Base-by-base conservation (phyloP, 2,797 vertebrate genomes). In the Momotus momota region DNA sequence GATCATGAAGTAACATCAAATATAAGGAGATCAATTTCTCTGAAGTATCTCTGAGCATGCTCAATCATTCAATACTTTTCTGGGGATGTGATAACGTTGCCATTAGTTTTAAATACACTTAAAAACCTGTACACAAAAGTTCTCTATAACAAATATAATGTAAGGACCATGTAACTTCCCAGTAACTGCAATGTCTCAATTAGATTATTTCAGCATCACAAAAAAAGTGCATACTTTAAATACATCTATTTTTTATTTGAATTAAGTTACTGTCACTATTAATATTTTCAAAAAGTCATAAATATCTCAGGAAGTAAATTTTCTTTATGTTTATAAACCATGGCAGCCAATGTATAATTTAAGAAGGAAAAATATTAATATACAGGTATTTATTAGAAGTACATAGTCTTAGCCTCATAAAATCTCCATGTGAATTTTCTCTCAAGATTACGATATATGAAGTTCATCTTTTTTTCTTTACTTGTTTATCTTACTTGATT, bases 261-360 rank as follows among this genome's bases (percentile, higher is more conserved):
- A 91, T 95, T 95, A 86, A 96, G 45, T 86, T 93, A 75, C 49
- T 81, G 45, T 89, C 2, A 0, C 10, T 89, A 92, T 96, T 58
- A 97, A 96, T 95, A 96, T 96, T 96, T 97, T 51, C 97, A 25
- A 38, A 4, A 13, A 13, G 3, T 60, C 31, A 90, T 94, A 88
- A 95, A 94, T 96, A 97, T 95, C 97, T 94, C 81, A 97, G 38
- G 18, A 95, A 78, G 27, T 74, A 78, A 64, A n/a, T 90, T 97
- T 94, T 86, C 66, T 95, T 85, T 80, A 71, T 74, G 20, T 57
- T 41, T 93, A 89, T 73, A 61, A 33, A 78, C 17, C 57, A 81
- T 27, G 90, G 40, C 15, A 91, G 31, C 46, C 92, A 43, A 90
- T 95, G 46, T 41, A 88, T 86, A 72, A 96, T 96, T 95, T 70